phyloP scores from a whole-genome alignment of 2,888 invertebrate genomes.

The Beris morrisii region DNA sequence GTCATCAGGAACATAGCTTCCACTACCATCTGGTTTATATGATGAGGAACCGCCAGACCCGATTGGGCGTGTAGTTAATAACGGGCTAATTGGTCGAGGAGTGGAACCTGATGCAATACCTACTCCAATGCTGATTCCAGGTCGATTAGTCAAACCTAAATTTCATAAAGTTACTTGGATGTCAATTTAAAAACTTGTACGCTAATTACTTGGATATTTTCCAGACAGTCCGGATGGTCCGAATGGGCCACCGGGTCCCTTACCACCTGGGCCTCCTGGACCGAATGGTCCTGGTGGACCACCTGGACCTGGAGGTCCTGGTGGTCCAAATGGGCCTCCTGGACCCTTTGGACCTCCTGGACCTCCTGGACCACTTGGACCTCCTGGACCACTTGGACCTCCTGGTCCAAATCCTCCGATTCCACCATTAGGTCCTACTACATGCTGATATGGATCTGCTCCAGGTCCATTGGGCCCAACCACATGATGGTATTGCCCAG shows the following conservation, averaged over 20 bases:
- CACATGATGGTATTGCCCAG: conserved; percentile 36
- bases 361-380: conserved; percentile 41
- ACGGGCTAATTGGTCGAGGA: neutral
- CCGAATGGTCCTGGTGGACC: conserved; percentile 28
- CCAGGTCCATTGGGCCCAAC: conserved; percentile 41
- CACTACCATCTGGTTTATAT: conserved; percentile 39
- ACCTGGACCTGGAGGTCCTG: conserved; percentile 36
- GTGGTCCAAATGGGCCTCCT: conserved; percentile 50
- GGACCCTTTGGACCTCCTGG: conserved; percentile 44
- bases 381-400: conserved; percentile 47
- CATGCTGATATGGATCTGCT: conserved; percentile 32
- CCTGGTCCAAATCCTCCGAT: conserved; percentile 22
- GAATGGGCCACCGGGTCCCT: conserved; percentile 36
- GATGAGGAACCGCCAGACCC: conserved; percentile 25
- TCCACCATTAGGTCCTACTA: conserved; percentile 21
- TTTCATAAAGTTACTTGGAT: neutral
- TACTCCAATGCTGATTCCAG: neutral
- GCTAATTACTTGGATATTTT: neutral
- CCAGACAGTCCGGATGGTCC: conserved; percentile 45
- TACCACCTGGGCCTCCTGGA: conserved; percentile 45
- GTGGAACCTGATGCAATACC: neutral
- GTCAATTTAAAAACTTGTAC: neutral
- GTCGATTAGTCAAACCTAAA: neutral
- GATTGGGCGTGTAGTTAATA: conserved; percentile 17
- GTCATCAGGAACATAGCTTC: conserved; percentile 53